phyloP scores from a whole-genome alignment of 2,797 vertebrate species.

The Lophotriccus pileatus region DNA sequence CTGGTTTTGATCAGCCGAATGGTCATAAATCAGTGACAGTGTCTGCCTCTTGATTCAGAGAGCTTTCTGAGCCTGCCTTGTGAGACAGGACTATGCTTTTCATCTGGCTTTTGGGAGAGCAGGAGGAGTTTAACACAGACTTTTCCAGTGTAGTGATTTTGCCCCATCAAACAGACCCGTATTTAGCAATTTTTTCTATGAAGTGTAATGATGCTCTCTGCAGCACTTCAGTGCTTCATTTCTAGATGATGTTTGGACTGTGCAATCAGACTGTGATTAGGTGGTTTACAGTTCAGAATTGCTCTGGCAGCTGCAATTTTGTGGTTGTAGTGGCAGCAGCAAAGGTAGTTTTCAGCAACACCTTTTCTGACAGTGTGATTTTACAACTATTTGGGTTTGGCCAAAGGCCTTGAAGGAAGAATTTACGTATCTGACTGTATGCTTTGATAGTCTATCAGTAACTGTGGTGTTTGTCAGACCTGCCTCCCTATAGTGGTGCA shows the following conservation, averaged over 20 bases:
- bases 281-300: not conserved
- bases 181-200: slow-evolving; percentile 9
- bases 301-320: not conserved
- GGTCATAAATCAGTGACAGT: not conserved
- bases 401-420: not conserved
- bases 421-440: not conserved
- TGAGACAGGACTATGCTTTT: not conserved
- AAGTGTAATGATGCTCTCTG: not conserved
- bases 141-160: not conserved
- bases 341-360: not conserved
- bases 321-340: not conserved
- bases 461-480: not conserved
- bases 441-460: not conserved
- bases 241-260: not conserved
- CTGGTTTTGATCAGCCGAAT: not conserved
- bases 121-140: not conserved
- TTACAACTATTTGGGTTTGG: not conserved
- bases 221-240: not conserved
- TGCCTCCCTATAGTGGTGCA: not conserved
- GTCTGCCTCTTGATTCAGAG: not conserved
- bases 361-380: not conserved
- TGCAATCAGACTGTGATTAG: slow-evolving; percentile 8
- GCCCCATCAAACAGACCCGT: not conserved
- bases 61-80: not conserved
- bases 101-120: not conserved